Percentiles rank a stretch among this genome's conserved stretches.
Evolutionary conservation across 2,888 invertebrate species (phyloP).

Genomic region (Neoaliturus tenellus): DNA sequence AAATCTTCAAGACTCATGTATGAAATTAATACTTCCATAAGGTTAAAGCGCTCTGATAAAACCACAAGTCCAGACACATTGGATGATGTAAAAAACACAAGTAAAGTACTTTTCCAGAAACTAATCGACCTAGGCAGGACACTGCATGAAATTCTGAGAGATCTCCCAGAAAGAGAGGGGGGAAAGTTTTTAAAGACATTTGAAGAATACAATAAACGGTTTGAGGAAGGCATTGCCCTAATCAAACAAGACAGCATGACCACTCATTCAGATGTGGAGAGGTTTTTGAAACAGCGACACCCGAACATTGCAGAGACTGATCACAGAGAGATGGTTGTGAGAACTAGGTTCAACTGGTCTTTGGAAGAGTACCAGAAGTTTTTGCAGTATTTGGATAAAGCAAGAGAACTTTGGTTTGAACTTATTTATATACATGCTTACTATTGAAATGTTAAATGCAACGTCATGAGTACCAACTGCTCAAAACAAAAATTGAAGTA

Average conservation of each 20-base stretch:
- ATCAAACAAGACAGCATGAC: background rate
- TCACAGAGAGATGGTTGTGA: background rate
- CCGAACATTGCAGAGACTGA: slow-evolving; percentile 39
- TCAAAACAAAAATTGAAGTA: no score
- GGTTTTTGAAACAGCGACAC: slow-evolving; percentile 30
- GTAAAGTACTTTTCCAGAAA: background rate
- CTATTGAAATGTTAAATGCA: no score
- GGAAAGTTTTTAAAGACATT: background rate
- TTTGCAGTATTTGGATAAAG: background rate
- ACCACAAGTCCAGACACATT: background rate
- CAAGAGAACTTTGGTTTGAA: slow-evolving; percentile 23
- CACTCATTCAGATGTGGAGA: background rate
- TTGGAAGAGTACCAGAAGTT: background rate
- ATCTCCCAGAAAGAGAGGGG: slow-evolving; percentile 30
- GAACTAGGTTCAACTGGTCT: slow-evolving; percentile 28
- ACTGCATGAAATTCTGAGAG: background rate
- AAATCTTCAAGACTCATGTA: no score
- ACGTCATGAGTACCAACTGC: no score
- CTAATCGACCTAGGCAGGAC: background rate
- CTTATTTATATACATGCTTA: slow-evolving; percentile 28
- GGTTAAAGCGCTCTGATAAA: background rate
- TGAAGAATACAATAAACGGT: slow-evolving; percentile 2
- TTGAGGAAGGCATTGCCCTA: background rate
- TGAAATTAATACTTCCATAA: background rate
- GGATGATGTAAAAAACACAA: background rate